Percentiles rank a stretch among this genome's conserved stretches.
phyloP scores from a whole-genome alignment of 2,888 invertebrate species.

The Brachylomia viminalis region DNA sequence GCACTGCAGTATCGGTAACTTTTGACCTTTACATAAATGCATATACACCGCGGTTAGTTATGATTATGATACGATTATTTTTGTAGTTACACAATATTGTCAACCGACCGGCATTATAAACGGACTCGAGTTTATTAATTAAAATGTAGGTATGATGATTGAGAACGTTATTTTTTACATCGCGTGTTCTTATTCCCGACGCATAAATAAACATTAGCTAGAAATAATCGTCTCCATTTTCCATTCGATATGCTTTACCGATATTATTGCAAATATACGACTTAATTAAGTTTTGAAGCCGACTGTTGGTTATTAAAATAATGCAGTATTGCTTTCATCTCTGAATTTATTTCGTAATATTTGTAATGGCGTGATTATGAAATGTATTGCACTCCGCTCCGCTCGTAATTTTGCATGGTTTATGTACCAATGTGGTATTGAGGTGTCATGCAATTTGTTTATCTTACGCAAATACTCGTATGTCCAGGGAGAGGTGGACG shows the following conservation, averaged over 20 bases:
- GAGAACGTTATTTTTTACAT: conserved; percentile 24
- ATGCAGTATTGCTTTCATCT: conserved; percentile 54
- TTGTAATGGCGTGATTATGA: conserved; percentile 50
- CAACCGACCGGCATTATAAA: not conserved
- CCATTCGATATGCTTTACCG: conserved; percentile 49
- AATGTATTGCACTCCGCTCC: conserved; percentile 46
- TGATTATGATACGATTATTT: not conserved
- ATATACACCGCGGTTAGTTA: conserved; percentile 23
- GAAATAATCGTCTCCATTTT: conserved; percentile 49
- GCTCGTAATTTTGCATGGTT: conserved; percentile 47
- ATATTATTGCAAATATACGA: conserved; percentile 52
- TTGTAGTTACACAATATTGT: conserved; percentile 8
- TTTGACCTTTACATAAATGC: conserved; percentile 28
- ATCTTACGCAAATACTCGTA: conserved; percentile 25
- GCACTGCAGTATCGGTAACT: not conserved
- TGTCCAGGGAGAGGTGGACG: not conserved
- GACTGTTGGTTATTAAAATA: conserved; percentile 43
- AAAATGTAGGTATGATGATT: conserved; percentile 33
- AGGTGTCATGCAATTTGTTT: conserved; percentile 33
- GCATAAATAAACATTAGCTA: conserved; percentile 37
- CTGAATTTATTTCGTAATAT: conserved; percentile 53
- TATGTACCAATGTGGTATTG: conserved; percentile 48
- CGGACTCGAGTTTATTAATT: not conserved
- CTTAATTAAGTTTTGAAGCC: conserved; percentile 49
- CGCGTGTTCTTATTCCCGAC: conserved; percentile 21